Evolutionary conservation across 2,888 invertebrate genomes (phyloP).

Genomic region (Eupithecia inturbata): DNA sequence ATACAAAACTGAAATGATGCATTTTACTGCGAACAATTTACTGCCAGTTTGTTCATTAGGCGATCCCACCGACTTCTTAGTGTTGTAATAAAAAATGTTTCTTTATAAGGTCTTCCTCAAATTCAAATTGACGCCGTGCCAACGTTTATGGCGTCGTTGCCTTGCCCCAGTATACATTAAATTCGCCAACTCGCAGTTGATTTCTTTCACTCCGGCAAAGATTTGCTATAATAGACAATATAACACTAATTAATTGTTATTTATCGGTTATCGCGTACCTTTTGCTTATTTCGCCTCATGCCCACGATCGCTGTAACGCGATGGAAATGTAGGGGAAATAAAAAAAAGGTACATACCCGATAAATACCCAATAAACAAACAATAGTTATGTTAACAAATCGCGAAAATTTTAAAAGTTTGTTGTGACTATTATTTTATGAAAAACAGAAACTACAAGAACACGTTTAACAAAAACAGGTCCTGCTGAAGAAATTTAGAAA

Average conservation of each 20-base stretch:
- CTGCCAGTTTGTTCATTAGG: constrained; percentile 34
- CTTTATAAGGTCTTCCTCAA: constrained; percentile 30
- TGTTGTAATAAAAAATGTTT: constrained; percentile 31
- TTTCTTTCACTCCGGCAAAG: not conserved
- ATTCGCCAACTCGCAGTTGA: not conserved
- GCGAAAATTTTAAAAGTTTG: no score
- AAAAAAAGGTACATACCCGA: no score
- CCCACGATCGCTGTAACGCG: no score
- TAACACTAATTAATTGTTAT: no score
- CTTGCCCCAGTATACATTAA: constrained; percentile 20
- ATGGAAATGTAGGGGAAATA: no score
- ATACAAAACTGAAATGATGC: constrained; percentile 24
- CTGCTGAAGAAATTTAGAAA: not conserved
- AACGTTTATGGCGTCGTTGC: constrained; percentile 23
- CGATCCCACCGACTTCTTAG: constrained; percentile 30
- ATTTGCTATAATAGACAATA: not conserved
- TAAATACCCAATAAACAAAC: no score
- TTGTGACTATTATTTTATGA: no score
- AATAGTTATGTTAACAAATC: no score
- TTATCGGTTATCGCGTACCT: no score
- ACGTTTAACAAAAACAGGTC: not conserved
- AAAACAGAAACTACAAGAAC: not conserved
- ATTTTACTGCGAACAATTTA: constrained; percentile 38
- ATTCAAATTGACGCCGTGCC: constrained; percentile 32
- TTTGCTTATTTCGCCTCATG: no score